A percentile compares a stretch with the other conserved stretches of the same genome.
Conservation (phyloP, 2,797 vertebrate species). For the Crax fasciolata region DNA sequence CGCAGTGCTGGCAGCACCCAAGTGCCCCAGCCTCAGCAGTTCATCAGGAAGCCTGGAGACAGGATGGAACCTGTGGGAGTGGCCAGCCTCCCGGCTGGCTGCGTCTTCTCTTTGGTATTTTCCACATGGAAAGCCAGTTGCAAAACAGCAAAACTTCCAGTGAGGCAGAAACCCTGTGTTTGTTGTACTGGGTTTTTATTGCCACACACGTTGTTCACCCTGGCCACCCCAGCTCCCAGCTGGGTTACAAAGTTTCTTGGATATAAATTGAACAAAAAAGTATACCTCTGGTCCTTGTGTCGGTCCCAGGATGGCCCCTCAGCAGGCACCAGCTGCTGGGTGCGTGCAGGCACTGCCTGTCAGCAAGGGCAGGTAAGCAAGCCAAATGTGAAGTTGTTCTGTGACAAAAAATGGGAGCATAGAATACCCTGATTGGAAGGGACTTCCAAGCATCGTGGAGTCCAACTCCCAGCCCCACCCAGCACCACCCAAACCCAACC, state of each 20-base stretch:
- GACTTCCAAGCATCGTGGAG: no score
- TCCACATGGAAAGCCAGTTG: not conserved
- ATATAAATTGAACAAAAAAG: not conserved
- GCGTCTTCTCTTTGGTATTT: not conserved
- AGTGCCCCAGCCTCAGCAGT: not conserved
- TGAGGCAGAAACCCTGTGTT: not conserved
- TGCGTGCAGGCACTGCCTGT: no score
- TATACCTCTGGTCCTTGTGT: not conserved
- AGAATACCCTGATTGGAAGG: no score
- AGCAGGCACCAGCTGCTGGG: not conserved
- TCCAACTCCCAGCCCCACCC: no score
- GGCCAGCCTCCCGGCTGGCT: no score
- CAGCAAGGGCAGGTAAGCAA: no score
- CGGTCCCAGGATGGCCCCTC: not conserved
- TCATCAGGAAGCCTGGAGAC: no score
- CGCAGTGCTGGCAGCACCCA: no score
- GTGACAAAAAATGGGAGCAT: not conserved
- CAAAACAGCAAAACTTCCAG: not conserved
- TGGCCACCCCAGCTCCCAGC: not conserved
- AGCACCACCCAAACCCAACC: no score
- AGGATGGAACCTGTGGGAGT: no score
- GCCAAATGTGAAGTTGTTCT: not conserved
- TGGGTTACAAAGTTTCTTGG: not conserved
- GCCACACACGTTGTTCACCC: no score
- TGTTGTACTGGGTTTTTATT: not conserved